A percentile compares a stretch with the other conserved stretches of the same genome.
Conservation (phyloP, 2,888 invertebrate genomes). For the Monopis laevigella region DNA sequence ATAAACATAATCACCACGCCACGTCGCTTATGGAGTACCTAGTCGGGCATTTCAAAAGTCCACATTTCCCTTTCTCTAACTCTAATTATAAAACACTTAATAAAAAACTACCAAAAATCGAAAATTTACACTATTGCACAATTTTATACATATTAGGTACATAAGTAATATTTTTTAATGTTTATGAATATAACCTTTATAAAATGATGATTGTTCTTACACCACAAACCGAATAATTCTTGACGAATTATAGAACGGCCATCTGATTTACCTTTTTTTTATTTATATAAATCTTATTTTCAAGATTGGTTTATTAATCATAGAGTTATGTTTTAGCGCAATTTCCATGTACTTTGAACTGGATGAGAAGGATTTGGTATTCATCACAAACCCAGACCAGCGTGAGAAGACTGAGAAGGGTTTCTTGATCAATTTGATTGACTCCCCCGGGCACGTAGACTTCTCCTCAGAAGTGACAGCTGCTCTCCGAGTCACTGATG, state of each 20-base stretch:
- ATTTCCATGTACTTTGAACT: conserved; percentile 99
- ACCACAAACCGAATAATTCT: conserved; percentile 42
- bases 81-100: too few relatives aligned
- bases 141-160: too few relatives aligned
- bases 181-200: too few relatives aligned
- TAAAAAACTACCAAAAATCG: too few relatives aligned
- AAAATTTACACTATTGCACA: too few relatives aligned
- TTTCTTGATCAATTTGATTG: conserved; percentile 99
- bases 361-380: conserved; percentile 91
- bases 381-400: conserved; percentile 92
- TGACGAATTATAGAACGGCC: conserved; percentile 68
- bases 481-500: conserved; percentile 99
- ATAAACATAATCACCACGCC: too few relatives aligned
- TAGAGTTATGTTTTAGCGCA: conserved; percentile 72
- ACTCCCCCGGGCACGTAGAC: conserved; percentile 99
- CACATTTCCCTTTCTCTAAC: too few relatives aligned
- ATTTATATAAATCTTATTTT: background rate
- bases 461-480: conserved; percentile 99
- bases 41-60: too few relatives aligned
- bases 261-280: conserved; percentile 40
- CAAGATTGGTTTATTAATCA: background rate
- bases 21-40: too few relatives aligned
- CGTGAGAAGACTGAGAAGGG: conserved; percentile 91
- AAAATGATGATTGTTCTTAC: conserved; percentile 64
- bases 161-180: too few relatives aligned